Base-by-base conservation (phyloP, 2,888 invertebrate genomes). In the Ennomos quercinarius region DNA sequence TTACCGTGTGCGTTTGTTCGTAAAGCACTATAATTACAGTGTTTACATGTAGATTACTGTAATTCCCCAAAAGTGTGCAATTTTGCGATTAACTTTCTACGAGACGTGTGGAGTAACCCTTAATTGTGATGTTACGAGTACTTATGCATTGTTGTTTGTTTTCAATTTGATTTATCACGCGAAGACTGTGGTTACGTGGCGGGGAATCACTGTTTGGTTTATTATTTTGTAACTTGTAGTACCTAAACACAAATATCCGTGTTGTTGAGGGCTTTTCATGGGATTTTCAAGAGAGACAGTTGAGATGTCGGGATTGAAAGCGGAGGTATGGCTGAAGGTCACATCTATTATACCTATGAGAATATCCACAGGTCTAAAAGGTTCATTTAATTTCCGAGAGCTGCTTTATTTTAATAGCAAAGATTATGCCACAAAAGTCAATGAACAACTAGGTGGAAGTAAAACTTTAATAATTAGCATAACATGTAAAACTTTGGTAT, bases 11-110 rank as follows among this genome's bases (percentile, higher is more conserved):
- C 46, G 55, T 36, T 40, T 12, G 48, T 61, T 69, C 67, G 66
- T 68, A 71, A 73, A 76, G 70, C 71, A 68, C 69, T 63, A 69
- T 71, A 76, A 80, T 72, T 67, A 68, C 64, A 45, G 64, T 57
- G 61, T 67, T 72, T 70, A 65, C 55, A 60, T 58, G 63, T 65
- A 61, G 64, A 73, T 57, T 49, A 55, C 61, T 54, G 67, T 68
- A 67, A 73, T 76, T 76, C 64, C n/a, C 58, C 64, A 74, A 83
- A 82, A 76, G 69, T 72, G 60, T 66, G 74, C 69, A 78, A 76
- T 80, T 76, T 73, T 45, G 58, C 72, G 74, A 80, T 84, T 83
- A 83, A 84, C 86, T 86, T 86, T 86, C 85, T 80, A 83, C 63
- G 44, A 44, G 44, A 39, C 50, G 55, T 71, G 60, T 62, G 51